phyloP scores from a whole-genome alignment of 2,888 invertebrate species.

The Acrobeloides nanus region DNA sequence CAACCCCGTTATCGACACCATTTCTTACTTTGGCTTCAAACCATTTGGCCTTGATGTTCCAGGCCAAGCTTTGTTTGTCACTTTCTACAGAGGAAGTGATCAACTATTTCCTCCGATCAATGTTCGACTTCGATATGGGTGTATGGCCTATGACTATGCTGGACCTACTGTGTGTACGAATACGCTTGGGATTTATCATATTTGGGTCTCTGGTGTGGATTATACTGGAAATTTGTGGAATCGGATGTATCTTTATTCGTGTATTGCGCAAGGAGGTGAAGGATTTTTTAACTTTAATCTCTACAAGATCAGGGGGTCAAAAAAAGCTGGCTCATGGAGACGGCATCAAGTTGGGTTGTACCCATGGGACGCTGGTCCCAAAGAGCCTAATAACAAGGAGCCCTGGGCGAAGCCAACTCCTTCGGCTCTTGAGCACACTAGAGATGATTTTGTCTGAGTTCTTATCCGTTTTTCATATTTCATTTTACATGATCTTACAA shows the following conservation, averaged over 20 bases:
- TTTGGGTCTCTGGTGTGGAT: conserved; percentile 27
- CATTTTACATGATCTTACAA: no score
- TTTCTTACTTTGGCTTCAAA: conserved; percentile 23
- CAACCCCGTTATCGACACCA: conserved; percentile 21
- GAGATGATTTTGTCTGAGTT: no score
- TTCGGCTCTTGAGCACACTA: no score
- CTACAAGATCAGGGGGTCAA: no score
- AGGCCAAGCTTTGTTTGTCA: conserved; percentile 3
- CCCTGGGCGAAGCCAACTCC: no score
- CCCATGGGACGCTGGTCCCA: no score
- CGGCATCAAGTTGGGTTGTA: no score
- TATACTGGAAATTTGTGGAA: conserved; percentile 31
- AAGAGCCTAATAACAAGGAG: no score
- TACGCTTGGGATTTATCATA: conserved; percentile 23
- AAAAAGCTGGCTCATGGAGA: no score
- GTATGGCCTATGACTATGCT: conserved; percentile 18
- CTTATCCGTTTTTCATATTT: no score
- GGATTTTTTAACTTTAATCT: no score
- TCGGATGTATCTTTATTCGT: conserved; percentile 34
- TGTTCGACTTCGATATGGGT: conserved; percentile 28
- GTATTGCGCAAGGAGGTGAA: no score
- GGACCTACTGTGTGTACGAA: conserved; percentile 25
- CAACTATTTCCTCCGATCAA: conserved; percentile 6
- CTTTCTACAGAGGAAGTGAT: conserved; percentile 2
- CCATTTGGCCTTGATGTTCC: not conserved